phyloP scores from a whole-genome alignment of 92 coral and sea anemone genomes.

The Ricordea florida region DNA sequence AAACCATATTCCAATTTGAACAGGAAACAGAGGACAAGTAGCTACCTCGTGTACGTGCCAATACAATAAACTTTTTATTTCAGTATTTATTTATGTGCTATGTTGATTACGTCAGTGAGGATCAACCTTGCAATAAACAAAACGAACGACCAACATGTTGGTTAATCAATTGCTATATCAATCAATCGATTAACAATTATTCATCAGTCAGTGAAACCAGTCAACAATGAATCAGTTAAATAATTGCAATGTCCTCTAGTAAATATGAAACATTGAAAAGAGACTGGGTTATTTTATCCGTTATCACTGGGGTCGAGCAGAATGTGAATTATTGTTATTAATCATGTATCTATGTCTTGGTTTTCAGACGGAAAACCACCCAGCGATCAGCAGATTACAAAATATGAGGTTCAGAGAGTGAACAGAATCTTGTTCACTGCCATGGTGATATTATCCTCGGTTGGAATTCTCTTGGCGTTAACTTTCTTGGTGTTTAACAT shows the following conservation, averaged over 20 bases:
- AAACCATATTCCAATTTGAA: too few relatives aligned
- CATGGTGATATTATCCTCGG: slow-evolving; percentile 45
- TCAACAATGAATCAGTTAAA: background rate
- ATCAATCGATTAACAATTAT: background rate
- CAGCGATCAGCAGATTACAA: slow-evolving; percentile 6
- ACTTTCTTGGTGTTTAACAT: slow-evolving; percentile 56
- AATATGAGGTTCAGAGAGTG: background rate
- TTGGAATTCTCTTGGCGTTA: slow-evolving; percentile 52
- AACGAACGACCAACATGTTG: background rate
- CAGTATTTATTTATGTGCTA: too few relatives aligned
- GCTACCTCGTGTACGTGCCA: too few relatives aligned
- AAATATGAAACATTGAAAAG: too few relatives aligned
- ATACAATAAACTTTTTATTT: too few relatives aligned
- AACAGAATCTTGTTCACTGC: slow-evolving; percentile 32
- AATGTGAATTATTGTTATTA: too few relatives aligned
- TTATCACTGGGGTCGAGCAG: too few relatives aligned
- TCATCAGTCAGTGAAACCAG: background rate
- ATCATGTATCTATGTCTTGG: background rate
- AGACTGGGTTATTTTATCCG: too few relatives aligned
- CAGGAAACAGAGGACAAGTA: too few relatives aligned
- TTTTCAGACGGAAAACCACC: slow-evolving; percentile 51
- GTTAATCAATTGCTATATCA: background rate
- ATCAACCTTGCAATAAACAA: too few relatives aligned
- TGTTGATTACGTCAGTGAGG: too few relatives aligned
- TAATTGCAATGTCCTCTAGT: background rate